Conservation (phyloP, 2,113 vertebrate species). For the Gymnarchus niloticus region DNA sequence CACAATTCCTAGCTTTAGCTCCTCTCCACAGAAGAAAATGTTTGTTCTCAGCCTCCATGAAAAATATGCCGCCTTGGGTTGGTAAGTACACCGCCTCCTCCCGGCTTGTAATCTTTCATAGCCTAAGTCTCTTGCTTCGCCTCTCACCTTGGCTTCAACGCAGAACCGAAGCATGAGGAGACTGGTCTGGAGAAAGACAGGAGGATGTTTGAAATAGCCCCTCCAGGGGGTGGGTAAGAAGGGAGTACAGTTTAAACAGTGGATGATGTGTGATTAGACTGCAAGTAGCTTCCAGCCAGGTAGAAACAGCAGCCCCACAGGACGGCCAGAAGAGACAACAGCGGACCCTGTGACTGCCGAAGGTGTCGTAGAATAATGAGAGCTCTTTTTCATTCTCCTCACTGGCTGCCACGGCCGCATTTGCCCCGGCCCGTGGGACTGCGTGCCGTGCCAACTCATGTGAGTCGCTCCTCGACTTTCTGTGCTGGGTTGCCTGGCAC, state of each 20-base stretch:
- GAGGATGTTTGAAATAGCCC: conserved; percentile 13
- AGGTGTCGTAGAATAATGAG: conserved; percentile 12
- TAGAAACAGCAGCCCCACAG: not conserved
- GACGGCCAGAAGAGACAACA: not conserved
- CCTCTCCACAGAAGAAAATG: not conserved
- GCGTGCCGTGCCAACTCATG: not conserved
- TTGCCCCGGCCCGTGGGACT: not conserved
- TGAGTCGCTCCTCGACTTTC: not conserved
- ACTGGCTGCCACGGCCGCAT: not conserved
- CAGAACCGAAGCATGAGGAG: not conserved
- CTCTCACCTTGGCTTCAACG: not conserved
- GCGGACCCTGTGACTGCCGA: not conserved
- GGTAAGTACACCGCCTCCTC: not conserved
- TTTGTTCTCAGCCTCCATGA: conserved; percentile 2
- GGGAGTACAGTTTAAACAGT: not conserved
- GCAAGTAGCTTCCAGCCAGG: not conserved
- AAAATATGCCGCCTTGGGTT: not conserved
- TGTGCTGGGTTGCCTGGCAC: too few relatives aligned
- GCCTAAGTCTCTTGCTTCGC: not conserved
- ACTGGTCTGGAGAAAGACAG: not conserved
- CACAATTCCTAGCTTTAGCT: not conserved
- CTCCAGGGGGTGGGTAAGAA: not conserved
- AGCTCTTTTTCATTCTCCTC: not conserved
- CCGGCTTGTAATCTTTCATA: not conserved
- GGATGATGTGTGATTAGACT: not conserved